Evolutionary conservation across 2,888 invertebrate genomes (phyloP).

Genomic region (Pomacea canaliculata): DNA sequence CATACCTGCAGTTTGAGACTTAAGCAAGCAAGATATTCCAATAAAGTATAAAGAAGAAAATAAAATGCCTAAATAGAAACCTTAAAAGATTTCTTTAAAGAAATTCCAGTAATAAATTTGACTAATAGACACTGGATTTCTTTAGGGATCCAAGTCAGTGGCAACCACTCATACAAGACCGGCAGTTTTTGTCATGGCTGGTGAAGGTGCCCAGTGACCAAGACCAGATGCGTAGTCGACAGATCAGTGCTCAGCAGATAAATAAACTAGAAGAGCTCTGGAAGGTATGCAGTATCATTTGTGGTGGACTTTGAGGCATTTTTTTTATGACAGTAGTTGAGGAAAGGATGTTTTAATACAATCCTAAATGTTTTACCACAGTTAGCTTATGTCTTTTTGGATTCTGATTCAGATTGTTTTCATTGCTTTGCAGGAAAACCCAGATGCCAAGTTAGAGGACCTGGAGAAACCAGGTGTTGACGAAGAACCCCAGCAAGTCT

Average conservation of each 20-base stretch:
- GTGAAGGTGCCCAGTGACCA: conserved; percentile 92
- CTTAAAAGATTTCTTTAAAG: too few species aligned
- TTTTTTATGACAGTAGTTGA: neutral
- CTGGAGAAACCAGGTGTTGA: conserved; percentile 98
- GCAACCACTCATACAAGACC: conserved; percentile 97
- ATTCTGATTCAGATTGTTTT: neutral
- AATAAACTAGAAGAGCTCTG: conserved; percentile 98
- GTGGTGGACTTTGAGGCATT: neutral
- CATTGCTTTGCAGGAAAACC: conserved; percentile 78
- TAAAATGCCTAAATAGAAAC: too few species aligned
- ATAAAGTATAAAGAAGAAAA: too few species aligned
- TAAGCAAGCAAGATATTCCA: too few species aligned
- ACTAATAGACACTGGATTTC: too few species aligned
- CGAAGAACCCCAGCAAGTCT: conserved; percentile 95
- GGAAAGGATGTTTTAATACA: neutral
- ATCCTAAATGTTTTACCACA: neutral
- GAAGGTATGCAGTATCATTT: conserved; percentile 74
- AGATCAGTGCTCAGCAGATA: conserved; percentile 97
- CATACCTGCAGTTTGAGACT: too few species aligned
- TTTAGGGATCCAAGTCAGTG: conserved; percentile 91
- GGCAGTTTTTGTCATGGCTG: conserved; percentile 95
- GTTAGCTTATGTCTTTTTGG: neutral
- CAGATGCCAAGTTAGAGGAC: conserved; percentile 97
- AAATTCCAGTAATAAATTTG: too few species aligned
- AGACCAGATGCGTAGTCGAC: conserved; percentile 94